Evolutionary conservation across 1,140 invertebrate species (phyloP).

Genomic region (Limonius californicus): DNA sequence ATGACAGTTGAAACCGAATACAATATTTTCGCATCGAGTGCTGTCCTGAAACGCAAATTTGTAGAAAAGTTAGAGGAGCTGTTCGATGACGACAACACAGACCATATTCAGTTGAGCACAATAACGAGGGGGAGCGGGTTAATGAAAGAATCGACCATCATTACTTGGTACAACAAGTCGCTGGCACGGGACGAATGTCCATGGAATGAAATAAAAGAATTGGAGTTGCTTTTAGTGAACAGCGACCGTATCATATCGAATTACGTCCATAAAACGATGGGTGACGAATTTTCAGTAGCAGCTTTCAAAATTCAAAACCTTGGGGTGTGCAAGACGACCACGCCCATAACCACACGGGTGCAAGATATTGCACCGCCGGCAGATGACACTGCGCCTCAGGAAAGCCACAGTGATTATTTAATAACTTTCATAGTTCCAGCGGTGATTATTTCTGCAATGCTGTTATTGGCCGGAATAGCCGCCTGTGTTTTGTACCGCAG

Average conservation of each 20-base stretch:
- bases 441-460: slow-evolving; percentile 84
- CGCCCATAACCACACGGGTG: not conserved
- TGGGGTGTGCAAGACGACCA: slow-evolving; percentile 44
- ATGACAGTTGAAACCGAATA: slow-evolving; percentile 74
- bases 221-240: slow-evolving; percentile 66
- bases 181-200: slow-evolving; percentile 69
- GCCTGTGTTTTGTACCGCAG: slow-evolving; percentile 85
- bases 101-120: slow-evolving; percentile 65
- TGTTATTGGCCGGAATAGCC: slow-evolving; percentile 79
- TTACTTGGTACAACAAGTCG: slow-evolving; percentile 78
- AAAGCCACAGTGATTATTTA: slow-evolving; percentile 71
- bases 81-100: slow-evolving; percentile 71
- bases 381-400: slow-evolving; percentile 51
- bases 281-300: slow-evolving; percentile 72
- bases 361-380: slow-evolving; percentile 34
- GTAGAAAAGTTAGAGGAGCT: slow-evolving; percentile 71
- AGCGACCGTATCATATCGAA: slow-evolving; percentile 61
- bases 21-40: slow-evolving; percentile 65
- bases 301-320: slow-evolving; percentile 66
- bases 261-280: slow-evolving; percentile 67
- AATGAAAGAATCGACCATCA: slow-evolving; percentile 57
- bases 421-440: slow-evolving; percentile 88
- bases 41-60: slow-evolving; percentile 68
- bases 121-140: slow-evolving; percentile 45
- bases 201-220: slow-evolving; percentile 64